Conservation (phyloP, 1,140 invertebrate species). For the Brachionus sp. region DNA sequence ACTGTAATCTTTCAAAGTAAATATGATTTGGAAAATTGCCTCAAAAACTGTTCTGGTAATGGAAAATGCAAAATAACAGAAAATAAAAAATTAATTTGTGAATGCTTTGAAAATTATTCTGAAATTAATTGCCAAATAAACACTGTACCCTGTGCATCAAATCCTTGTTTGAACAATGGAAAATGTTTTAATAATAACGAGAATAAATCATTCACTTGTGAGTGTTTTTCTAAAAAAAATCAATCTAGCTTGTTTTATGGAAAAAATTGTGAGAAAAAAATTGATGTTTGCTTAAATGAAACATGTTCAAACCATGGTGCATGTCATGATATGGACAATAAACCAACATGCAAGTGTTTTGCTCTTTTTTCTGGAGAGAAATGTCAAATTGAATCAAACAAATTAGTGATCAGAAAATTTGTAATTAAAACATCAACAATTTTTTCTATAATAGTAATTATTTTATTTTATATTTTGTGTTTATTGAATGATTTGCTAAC, state of each 20-base stretch:
- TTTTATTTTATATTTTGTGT: background rate
- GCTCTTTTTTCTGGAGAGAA: background rate
- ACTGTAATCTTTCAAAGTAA: no score
- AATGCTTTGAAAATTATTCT: background rate
- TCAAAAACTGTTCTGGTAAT: background rate
- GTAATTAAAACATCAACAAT: background rate
- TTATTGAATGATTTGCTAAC: background rate
- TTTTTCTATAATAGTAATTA: background rate
- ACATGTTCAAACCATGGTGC: constrained; percentile 26
- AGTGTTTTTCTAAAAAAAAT: background rate
- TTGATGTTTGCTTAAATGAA: constrained; percentile 13
- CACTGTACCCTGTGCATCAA: background rate
- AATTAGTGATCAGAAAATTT: background rate
- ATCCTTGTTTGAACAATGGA: constrained; percentile 31
- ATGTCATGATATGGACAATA: background rate
- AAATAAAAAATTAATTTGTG: background rate
- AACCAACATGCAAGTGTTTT: background rate
- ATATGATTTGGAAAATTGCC: background rate
- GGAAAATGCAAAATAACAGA: background rate
- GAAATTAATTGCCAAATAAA: background rate
- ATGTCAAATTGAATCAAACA: constrained; percentile 5
- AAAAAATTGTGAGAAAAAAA: constrained; percentile 6
- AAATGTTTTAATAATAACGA: background rate
- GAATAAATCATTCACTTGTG: background rate
- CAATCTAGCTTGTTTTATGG: constrained; percentile 15